A percentile compares a stretch with the other conserved stretches of the same genome.
phyloP scores from a whole-genome alignment of 2,888 invertebrate species.

The Dexiosoma caninum region DNA sequence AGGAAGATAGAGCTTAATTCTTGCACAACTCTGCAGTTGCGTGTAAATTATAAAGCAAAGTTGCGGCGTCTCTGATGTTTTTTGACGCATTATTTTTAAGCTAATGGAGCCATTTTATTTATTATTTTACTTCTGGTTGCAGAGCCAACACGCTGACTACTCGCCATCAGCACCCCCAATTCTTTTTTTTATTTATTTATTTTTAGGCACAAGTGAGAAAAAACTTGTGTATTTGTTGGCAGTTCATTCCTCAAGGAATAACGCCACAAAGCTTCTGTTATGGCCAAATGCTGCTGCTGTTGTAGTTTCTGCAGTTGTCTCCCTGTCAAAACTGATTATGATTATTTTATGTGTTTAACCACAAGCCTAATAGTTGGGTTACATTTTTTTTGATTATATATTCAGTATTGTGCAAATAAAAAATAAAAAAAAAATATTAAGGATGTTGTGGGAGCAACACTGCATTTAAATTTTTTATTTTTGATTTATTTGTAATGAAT shows the following conservation, averaged over 20 bases:
- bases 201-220: background rate
- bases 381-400: background rate
- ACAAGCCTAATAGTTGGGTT: background rate
- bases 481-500: background rate
- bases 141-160: too few relatives aligned
- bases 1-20: too few relatives aligned
- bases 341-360: conserved; percentile 26
- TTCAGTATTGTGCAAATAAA: background rate
- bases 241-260: conserved; percentile 38
- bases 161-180: too few relatives aligned
- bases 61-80: too few relatives aligned
- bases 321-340: conserved; percentile 35
- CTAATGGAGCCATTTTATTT: too few relatives aligned
- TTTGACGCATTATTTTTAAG: too few relatives aligned
- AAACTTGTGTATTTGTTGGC: conserved; percentile 8
- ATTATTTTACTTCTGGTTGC: too few relatives aligned
- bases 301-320: background rate
- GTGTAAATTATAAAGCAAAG: too few relatives aligned
- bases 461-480: background rate
- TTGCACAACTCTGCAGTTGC: too few relatives aligned
- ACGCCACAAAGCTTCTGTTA: conserved; percentile 1
- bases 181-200: background rate
- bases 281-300: background rate
- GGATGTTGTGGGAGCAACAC: background rate
- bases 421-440: background rate